Conservation (phyloP, 2,113 vertebrate species). For the Peromyscus leucopus region DNA sequence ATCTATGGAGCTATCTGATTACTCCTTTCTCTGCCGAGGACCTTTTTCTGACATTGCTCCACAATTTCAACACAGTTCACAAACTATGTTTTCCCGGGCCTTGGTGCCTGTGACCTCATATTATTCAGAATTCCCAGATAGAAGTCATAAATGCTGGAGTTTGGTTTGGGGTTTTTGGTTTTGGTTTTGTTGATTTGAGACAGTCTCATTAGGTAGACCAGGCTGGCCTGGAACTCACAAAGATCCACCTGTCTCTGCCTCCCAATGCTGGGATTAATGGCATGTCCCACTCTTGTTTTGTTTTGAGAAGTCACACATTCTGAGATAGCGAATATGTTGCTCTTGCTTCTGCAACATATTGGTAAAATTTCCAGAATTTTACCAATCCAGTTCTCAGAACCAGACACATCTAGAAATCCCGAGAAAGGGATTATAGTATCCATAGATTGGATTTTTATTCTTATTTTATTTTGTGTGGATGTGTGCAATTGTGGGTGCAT, state of each 20-base stretch:
- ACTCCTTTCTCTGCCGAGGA: not conserved
- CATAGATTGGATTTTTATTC: not conserved
- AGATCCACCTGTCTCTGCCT: not conserved
- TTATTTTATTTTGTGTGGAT: not conserved
- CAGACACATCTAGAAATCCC: not conserved
- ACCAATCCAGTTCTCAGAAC: not conserved
- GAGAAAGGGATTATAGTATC: conserved; percentile 40
- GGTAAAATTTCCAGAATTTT: conserved; percentile 23
- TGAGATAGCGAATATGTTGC: not conserved
- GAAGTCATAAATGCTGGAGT: not conserved
- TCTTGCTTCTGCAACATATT: conserved; percentile 18
- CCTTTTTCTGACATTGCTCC: not conserved
- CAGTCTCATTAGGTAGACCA: not conserved
- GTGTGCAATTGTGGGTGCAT: not conserved
- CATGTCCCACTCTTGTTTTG: not conserved
- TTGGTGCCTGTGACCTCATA: not conserved
- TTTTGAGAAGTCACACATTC: not conserved
- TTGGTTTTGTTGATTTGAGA: not conserved
- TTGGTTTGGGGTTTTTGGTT: not conserved
- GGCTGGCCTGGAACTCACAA: not conserved
- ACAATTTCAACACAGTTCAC: conserved; percentile 4
- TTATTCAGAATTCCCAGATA: conserved; percentile 52
- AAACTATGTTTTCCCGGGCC: not conserved
- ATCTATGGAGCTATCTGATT: not conserved
- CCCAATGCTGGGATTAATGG: not conserved